phyloP scores from a whole-genome alignment of 1,140 invertebrate species.

The Sycophaga agraensis region DNA sequence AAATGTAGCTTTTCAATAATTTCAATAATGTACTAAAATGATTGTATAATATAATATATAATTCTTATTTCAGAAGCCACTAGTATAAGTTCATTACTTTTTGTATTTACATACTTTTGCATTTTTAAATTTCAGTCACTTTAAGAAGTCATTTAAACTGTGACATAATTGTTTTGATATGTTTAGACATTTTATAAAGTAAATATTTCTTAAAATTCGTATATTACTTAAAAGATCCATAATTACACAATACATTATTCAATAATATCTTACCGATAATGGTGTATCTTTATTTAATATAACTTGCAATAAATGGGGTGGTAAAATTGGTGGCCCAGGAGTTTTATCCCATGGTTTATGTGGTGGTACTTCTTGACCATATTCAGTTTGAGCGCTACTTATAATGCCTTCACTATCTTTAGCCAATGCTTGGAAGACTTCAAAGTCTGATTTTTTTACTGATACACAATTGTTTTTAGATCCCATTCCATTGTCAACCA shows the following conservation, averaged over 20 bases:
- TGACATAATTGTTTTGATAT: too few relatives aligned
- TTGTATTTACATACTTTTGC: too few relatives aligned
- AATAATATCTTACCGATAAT: constrained; percentile 72
- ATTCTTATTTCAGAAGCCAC: too few relatives aligned
- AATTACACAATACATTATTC: constrained; percentile 47
- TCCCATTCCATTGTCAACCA: constrained; percentile 83
- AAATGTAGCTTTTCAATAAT: neutral
- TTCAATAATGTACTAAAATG: neutral
- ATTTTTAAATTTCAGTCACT: too few relatives aligned
- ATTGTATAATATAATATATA: too few relatives aligned
- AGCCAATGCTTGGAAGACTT: constrained; percentile 95
- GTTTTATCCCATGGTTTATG: constrained; percentile 89
- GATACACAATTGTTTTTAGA: constrained; percentile 89
- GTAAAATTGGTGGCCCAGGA: constrained; percentile 92
- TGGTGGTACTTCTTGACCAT: constrained; percentile 86
- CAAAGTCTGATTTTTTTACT: constrained; percentile 94
- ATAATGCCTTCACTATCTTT: constrained; percentile 83
- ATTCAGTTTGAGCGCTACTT: constrained; percentile 75
- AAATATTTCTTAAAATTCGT: neutral
- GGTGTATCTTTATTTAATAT: constrained; percentile 99
- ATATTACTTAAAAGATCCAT: neutral
- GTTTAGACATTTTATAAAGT: too few relatives aligned
- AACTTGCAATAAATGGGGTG: constrained; percentile 96
- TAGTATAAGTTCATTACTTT: too few relatives aligned
- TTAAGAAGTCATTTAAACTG: too few relatives aligned